Conservation (phyloP, 2,888 invertebrate species). For the Xanthorhoe spadicearia region DNA sequence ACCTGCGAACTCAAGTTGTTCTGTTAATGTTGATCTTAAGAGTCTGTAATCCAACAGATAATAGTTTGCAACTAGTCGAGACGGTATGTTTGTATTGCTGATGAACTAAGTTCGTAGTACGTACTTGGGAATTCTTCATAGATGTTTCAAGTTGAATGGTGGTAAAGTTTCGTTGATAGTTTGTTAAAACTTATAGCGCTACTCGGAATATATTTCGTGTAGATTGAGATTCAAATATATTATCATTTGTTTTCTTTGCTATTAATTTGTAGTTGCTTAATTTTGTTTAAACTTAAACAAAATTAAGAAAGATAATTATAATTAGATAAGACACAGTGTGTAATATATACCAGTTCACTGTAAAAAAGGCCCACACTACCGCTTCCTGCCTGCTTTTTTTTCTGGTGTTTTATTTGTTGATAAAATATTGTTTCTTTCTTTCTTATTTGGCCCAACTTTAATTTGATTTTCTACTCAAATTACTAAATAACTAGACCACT, state of each 20-base stretch:
- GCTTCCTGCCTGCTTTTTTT: no score
- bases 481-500: no score
- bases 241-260: background rate
- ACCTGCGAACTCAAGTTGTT: slow-evolving; percentile 46
- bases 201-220: background rate
- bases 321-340: no score
- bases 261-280: no score
- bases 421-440: no score
- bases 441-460: no score
- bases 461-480: no score
- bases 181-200: slow-evolving; percentile 7
- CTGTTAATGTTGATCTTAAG: slow-evolving; percentile 61
- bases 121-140: slow-evolving; percentile 67
- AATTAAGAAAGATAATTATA: no score
- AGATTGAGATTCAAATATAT: background rate
- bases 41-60: slow-evolving; percentile 71
- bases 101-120: slow-evolving; percentile 64
- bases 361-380: no score
- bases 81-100: slow-evolving; percentile 72
- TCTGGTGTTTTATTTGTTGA: no score
- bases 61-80: slow-evolving; percentile 73
- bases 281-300: no score
- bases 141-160: slow-evolving; percentile 57
- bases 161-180: slow-evolving; percentile 45
- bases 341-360: no score